Evolutionary conservation across 2,113 vertebrate species (phyloP).

Genomic region (Boleophthalmus pectinirostris): DNA sequence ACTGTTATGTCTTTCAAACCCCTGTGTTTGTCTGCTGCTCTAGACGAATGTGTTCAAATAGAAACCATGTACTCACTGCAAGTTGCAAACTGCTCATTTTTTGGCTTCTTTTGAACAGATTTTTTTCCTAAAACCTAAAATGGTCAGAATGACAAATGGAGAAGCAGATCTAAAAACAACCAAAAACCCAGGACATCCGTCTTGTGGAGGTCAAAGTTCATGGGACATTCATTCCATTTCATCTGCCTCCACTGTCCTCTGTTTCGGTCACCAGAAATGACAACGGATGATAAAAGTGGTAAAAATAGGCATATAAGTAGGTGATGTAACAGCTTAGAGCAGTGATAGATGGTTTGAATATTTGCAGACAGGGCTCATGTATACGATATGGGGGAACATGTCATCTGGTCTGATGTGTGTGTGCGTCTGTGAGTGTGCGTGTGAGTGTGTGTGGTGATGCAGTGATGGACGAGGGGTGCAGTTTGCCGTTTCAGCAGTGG

Average conservation of each 20-base stretch:
- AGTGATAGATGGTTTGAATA: slow-evolving; percentile 45
- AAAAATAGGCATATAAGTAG: slow-evolving; percentile 21
- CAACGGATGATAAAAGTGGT: slow-evolving; percentile 14
- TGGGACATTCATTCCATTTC: slow-evolving; percentile 24
- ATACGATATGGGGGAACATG: slow-evolving; percentile 13
- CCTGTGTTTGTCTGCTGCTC: no score
- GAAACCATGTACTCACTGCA: neutral
- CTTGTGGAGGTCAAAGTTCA: slow-evolving; percentile 48
- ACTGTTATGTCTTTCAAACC: no score
- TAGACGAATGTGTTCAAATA: no score
- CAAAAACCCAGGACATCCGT: slow-evolving; percentile 27
- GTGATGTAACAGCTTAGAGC: slow-evolving; percentile 26
- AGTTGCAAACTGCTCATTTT: neutral
- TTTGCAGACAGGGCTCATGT: slow-evolving; percentile 17
- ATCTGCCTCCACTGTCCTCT: slow-evolving; percentile 25
- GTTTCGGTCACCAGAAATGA: slow-evolving; percentile 31
- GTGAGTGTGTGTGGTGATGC: slow-evolving; percentile 5
- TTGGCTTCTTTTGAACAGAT: neutral
- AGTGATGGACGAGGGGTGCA: slow-evolving; percentile 57
- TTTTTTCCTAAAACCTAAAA: neutral
- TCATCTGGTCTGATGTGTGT: slow-evolving; percentile 15
- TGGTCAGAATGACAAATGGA: slow-evolving; percentile 42
- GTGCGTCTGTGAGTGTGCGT: neutral
- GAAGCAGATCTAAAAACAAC: slow-evolving; percentile 21
- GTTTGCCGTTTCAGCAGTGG: slow-evolving; percentile 68